These are phyloP conservation scores for Tenthredo amoena DNA, from an alignment of 2,888 invertebrate genomes.

Conservation along the genomic window DNA sequence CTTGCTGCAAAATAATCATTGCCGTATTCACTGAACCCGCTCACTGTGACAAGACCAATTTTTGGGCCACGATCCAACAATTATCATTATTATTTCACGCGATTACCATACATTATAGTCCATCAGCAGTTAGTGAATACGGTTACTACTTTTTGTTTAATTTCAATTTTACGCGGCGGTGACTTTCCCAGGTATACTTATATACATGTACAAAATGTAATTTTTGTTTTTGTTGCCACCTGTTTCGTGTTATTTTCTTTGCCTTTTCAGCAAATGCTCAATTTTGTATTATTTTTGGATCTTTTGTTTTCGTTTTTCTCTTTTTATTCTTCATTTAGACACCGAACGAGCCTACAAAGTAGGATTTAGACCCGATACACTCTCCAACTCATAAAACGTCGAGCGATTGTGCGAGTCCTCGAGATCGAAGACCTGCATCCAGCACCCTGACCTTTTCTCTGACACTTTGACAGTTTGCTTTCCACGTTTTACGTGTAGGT, in stretches of 20 bases:
- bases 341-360: constrained; percentile 6
- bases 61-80: constrained; percentile 2
- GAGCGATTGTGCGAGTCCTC: neutral
- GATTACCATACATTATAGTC: neutral
- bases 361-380: neutral
- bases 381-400: neutral
- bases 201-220: neutral
- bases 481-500: constrained; percentile 49
- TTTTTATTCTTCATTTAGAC: constrained; percentile 19
- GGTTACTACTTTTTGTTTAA: neutral
- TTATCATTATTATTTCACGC: constrained; percentile 16
- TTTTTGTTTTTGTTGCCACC: constrained; percentile 22
- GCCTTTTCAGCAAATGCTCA: neutral
- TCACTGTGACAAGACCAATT: constrained; percentile 59
- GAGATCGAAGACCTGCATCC: neutral
- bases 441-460: constrained; percentile 14
- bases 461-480: constrained; percentile 45
- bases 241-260: constrained; percentile 2
- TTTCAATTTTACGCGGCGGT: neutral
- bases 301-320: neutral
- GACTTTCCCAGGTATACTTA: neutral
- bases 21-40: constrained; percentile 75
- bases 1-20: constrained; percentile 69
- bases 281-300: neutral
- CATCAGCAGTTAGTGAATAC: constrained; percentile 42